Evolutionary conservation across 1,140 invertebrate genomes (phyloP).

Genomic region (Holotrichia oblita): DNA sequence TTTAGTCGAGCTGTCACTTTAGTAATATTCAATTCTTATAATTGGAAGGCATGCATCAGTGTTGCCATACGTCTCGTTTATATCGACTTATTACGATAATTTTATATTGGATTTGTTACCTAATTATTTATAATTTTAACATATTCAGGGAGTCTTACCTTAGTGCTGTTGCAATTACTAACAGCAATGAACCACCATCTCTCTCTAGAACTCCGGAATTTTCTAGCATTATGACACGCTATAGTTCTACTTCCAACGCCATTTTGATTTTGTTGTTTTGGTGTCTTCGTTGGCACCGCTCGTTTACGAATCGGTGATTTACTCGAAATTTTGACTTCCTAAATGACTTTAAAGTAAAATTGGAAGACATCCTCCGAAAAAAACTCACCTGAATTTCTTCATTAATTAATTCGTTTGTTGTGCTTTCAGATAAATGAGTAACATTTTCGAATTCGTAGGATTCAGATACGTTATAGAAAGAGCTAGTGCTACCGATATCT

Average conservation of each 20-base stretch:
- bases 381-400: background rate
- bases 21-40: too few species aligned
- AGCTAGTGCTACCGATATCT: background rate
- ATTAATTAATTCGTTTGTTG: background rate
- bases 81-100: too few species aligned
- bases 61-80: too few species aligned
- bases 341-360: background rate
- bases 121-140: too few species aligned
- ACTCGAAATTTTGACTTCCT: background rate
- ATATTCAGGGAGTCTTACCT: slow-evolving; percentile 63
- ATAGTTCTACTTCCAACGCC: slow-evolving; percentile 49
- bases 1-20: too few species aligned
- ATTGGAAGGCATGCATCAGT: too few species aligned
- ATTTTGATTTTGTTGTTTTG: background rate
- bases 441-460: background rate
- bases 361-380: background rate
- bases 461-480: background rate
- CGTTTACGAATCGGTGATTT: slow-evolving; percentile 37
- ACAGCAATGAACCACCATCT: slow-evolving; percentile 83
- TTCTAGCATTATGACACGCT: slow-evolving; percentile 68
- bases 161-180: slow-evolving; percentile 73
- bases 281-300: background rate
- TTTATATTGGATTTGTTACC: too few species aligned
- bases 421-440: background rate
- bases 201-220: slow-evolving; percentile 74